Base-by-base conservation (phyloP, 2,888 invertebrate species). In the Ormyrus pomaceus region DNA sequence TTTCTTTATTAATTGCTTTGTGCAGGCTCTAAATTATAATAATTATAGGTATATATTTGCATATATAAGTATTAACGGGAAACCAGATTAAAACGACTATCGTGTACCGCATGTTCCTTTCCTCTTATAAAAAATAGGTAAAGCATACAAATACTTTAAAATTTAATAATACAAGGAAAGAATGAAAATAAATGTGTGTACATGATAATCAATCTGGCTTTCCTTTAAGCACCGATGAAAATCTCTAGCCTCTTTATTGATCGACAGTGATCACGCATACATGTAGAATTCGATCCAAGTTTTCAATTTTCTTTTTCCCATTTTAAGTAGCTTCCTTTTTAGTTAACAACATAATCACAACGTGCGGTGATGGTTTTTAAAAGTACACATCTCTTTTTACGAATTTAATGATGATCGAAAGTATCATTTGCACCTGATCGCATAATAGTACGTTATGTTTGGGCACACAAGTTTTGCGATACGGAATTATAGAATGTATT, bases 331-430 rank as follows among this genome's bases (percentile, higher is more conserved):
- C 76, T 79, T 69, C 62, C 56, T 11, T 71, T 71, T 53, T 19
- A 61, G 72, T 61, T 48, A 13, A 66, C 53, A 62, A 56, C 51
- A 56, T 53, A 68, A 70, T 70, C n/a, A 69, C 34, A 78, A 55
- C 51, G 58, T 82, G 74, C 79, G 79, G 79, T 82, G 72, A 75
- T 80, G 74, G 65, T 77, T 77, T 73, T 13, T 48, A 70, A 77
- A 75, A 78, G 58, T 71, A 73, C 5, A 74, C 45, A 64, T 3
- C 48, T 56, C 68, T 65, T 77, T 79, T 61, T 64, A 77, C 34
- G 10, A 58, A 73, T 77, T 72, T 79, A 76, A 55, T 55, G 51
- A 62, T 62, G 51, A 79, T 51, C 48, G 50, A 64, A 68, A 71
- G 55, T 77, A 62, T 71, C 66, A 75, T 82, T 80, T 62, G 65